Conservation (phyloP, 30 jellyfish, hydroid and myxozoan genomes). For the Pelagia noctiluca region DNA sequence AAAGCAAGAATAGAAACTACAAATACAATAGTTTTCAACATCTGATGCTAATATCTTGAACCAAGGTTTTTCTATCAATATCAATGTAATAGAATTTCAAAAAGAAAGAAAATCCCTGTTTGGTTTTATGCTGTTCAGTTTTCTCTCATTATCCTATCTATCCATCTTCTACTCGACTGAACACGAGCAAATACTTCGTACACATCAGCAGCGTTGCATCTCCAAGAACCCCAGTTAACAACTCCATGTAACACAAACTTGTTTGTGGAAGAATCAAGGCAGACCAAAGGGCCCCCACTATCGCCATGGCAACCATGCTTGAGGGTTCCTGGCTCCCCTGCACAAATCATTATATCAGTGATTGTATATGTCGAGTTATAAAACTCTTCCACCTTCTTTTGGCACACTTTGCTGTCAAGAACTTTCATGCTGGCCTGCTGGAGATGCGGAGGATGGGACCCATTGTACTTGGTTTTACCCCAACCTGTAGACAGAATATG, state of each 20-base stretch:
- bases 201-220: conserved; percentile 23
- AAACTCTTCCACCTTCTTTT: not conserved
- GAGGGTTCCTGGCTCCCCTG: conserved; percentile 9
- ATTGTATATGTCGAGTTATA: not conserved
- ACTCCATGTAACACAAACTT: conserved; percentile 42
- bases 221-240: conserved; percentile 61
- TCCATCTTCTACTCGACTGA: conserved; percentile 16
- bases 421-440: conserved; percentile 12
- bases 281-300: conserved; percentile 58
- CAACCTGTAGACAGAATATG: conserved; percentile 26
- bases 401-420: not conserved
- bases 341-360: conserved; percentile 30
- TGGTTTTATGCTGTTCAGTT: no score
- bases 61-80: not conserved
- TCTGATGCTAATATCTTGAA: not conserved
- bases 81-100: not conserved
- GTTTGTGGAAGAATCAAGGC: conserved; percentile 13
- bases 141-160: not conserved
- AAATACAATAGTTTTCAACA: not conserved
- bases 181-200: conserved; percentile 46
- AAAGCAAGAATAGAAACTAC: not conserved
- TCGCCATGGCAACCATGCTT: conserved; percentile 57
- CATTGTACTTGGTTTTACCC: conserved; percentile 36
- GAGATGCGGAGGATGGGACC: conserved; percentile 17
- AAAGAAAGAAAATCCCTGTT: not conserved